Evolutionary conservation across 2,888 invertebrate species (phyloP), one percentile per base, ranked within the genome.

Genomic region (Tetragnatha montana): DNA sequence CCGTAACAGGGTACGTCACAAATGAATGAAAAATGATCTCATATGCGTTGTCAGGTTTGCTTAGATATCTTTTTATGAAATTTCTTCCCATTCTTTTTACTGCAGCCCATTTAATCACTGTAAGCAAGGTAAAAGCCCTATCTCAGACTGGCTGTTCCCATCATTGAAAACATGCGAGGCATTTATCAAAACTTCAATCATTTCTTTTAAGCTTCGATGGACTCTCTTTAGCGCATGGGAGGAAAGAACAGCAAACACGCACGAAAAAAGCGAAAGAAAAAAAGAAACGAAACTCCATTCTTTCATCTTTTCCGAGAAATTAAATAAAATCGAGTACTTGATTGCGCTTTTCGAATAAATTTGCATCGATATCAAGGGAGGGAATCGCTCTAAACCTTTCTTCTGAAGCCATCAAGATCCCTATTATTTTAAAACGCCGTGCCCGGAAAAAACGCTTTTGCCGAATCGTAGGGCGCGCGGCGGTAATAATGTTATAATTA

Each of bases 401-500:
- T 35, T 22, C 60, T 49, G 4, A 35, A 19, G n/a, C 68, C 19
- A 70, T 12, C 47, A 47, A 49, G 69, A 81, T 10, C 19, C 70
- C 49, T 70, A 70, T 81, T 35, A 35, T 47, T 81, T 81, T 70
- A 49, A 81, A 81, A 49, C 7, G 12, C 21, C 35, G 22, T 69
- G 60, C 19, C 17, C 6, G 12, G 35, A 69, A 17, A n/a, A 35
- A 81, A 73, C 7, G n/a, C n/a, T n/a, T n/a, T n/a, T n/a, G n/a
- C n/a, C n/a, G 8, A 14, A 22, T 73, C 6, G 35, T 2, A 70
- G 47, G 70, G 69, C 19, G 60, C 51, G 60, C n/a, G 21, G 60
- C n/a, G 21, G 81, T 68, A 81, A 81, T 81, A 70, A 81, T 81
- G 83, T 19, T 22, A 47, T 83, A 83, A 83, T 83, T 83, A 83